Percentiles rank a stretch among this genome's conserved stretches.
Evolutionary conservation across 2,888 invertebrate genomes (phyloP).

Genomic region (Noctua pronuba): DNA sequence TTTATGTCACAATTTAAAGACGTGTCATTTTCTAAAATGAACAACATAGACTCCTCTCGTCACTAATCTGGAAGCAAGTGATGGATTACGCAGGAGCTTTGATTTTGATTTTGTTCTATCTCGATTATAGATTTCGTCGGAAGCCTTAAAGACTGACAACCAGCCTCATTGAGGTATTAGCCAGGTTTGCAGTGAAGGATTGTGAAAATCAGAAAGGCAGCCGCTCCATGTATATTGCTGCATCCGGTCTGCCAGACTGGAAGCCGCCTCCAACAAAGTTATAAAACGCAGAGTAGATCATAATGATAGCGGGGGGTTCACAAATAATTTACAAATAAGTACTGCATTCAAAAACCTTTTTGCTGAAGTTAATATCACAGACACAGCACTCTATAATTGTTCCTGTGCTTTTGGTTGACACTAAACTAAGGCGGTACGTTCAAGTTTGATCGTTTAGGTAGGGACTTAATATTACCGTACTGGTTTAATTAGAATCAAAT

Average conservation of each 20-base stretch:
- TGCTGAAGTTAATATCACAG: background rate
- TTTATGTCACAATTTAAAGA: too few relatives aligned
- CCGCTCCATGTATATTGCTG: background rate
- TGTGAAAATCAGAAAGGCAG: background rate
- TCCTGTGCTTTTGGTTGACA: background rate
- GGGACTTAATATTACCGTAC: background rate
- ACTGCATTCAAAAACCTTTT: background rate
- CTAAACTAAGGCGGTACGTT: background rate
- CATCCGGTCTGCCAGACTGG: background rate
- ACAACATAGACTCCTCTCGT: too few relatives aligned
- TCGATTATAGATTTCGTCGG: background rate
- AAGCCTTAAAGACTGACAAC: background rate
- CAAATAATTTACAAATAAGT: background rate
- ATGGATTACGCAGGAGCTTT: too few relatives aligned
- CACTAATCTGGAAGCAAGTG: too few relatives aligned
- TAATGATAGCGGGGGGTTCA: background rate
- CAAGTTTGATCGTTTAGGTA: background rate
- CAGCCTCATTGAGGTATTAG: background rate
- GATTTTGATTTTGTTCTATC: too few relatives aligned
- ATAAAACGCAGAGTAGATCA: background rate
- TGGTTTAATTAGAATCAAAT: conserved; percentile 17
- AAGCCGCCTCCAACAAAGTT: background rate
- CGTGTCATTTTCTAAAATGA: too few relatives aligned
- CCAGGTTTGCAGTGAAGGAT: background rate
- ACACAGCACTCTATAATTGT: background rate